Percentiles rank a stretch among this genome's conserved stretches.
Conservation (phyloP, 2,888 invertebrate species). For the Alloplasta piceator region DNA sequence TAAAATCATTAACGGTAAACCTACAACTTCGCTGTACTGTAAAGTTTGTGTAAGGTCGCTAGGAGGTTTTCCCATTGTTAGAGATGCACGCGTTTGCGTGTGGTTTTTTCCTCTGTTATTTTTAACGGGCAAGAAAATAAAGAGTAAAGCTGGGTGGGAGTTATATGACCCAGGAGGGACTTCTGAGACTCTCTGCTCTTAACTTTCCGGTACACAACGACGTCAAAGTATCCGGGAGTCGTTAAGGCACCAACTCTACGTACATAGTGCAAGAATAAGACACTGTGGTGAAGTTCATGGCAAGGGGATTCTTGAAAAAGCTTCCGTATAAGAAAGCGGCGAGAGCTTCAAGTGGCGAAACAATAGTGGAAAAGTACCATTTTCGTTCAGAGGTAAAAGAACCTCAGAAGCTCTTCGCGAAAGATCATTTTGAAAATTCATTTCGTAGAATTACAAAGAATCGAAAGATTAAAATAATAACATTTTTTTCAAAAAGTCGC, state of each 20-base stretch:
- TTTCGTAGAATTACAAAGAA: too few species aligned
- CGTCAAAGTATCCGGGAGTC: conserved; percentile 55
- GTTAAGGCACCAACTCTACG: conserved; percentile 18
- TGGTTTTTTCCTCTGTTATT: conserved; percentile 38
- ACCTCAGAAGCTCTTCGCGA: too few species aligned
- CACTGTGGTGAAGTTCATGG: neutral
- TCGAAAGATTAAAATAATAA: too few species aligned
- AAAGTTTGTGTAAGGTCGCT: conserved; percentile 29
- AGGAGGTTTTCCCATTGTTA: conserved; percentile 44
- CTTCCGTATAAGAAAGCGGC: neutral
- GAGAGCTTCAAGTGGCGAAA: conserved; percentile 3
- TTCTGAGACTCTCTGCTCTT: conserved; percentile 36
- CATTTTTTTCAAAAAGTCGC: too few species aligned
- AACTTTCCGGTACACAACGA: conserved; percentile 57
- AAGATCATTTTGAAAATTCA: neutral
- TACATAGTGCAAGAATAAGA: conserved; percentile 1
- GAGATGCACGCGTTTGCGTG: conserved; percentile 16
- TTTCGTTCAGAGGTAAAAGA: neutral
- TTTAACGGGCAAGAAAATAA: conserved; percentile 17
- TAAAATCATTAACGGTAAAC: conserved; percentile 52
- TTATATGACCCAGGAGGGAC: conserved; percentile 11
- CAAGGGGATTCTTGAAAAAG: conserved; percentile 20
- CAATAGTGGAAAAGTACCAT: neutral
- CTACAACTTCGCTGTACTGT: conserved; percentile 30
- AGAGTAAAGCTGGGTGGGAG: neutral